Base-by-base conservation (phyloP, 2,888 invertebrate species). In the Noctua janthe region DNA sequence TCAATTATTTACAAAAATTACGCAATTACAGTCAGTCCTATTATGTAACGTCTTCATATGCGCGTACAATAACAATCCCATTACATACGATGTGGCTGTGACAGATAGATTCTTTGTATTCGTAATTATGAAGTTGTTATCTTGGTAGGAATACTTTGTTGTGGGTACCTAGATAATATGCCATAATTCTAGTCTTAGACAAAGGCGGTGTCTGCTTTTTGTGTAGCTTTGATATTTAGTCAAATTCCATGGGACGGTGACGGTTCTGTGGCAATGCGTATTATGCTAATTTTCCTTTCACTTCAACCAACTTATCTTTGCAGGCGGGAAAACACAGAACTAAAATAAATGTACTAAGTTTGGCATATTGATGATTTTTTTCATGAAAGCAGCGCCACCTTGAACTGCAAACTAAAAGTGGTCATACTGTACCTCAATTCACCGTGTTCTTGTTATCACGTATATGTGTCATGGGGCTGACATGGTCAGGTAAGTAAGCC, bases 21-120 rank as follows among this genome's bases (percentile, higher is more conserved):
- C 64, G 51, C 70, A 86, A 84, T 87, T 75, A 76, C 67, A n/a
- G 69, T 75, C 62, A 47, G 15, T 70, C 8, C n/a, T 66, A 64
- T 84, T 81, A 71, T 71, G 70, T 66, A 71, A 86, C 54, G 81
- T 78, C 82, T 88, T 88, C 83, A 81, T 87, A 43, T 39, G 80
- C 72, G 69, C 64, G 71, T 67, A 77, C 72, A 85, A 85, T 78
- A 82, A 86, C 79, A 78, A 78, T 82, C 56, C 64, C 51, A 85
- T 85, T 81, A 82, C 69, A 35, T 10, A 54, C 13, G 51, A 75
- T 66, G 77, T 43, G 43, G 8, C 29, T 78, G 73, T 84, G 85
- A 80, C 84, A 80, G 75, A 67, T 80, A 62, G 17, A 74, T 80
- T 78, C 86, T 72, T 86, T 80, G 86, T 87, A 59, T 76, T 69